These are phyloP conservation scores for Odontesthes bonariensis DNA, from an alignment of 2,113 vertebrate genomes.

Conservation along the genomic window DNA sequence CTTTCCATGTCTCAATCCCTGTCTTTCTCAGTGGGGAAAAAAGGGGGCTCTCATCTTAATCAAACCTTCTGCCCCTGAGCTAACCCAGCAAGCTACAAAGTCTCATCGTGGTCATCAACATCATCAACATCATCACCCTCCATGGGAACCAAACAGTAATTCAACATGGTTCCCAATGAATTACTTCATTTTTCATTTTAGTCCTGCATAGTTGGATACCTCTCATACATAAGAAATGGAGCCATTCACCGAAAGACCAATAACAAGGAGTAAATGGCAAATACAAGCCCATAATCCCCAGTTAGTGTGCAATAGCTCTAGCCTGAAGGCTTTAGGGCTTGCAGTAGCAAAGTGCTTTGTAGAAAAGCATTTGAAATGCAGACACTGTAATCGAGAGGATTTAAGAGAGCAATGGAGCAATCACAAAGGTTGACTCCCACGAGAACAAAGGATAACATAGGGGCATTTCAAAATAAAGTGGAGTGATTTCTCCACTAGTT, in stretches of 20 bases:
- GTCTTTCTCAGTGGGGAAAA: conserved; percentile 26
- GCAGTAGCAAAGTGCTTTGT: conserved; percentile 68
- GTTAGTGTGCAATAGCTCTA: conserved; percentile 69
- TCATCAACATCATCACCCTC: conserved; percentile 58
- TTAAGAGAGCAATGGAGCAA: conserved; percentile 73
- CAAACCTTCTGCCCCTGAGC: conserved; percentile 66
- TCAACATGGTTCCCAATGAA: conserved; percentile 69
- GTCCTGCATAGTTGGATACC: conserved; percentile 37
- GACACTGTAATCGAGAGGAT: conserved; percentile 72
- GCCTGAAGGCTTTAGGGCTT: conserved; percentile 61
- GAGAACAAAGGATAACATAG: conserved; percentile 57
- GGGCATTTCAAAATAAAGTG: conserved; percentile 57
- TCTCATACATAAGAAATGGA: conserved; percentile 64
- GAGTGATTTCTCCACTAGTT: conserved; percentile 49
- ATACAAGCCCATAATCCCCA: conserved; percentile 76
- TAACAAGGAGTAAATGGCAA: conserved; percentile 75
- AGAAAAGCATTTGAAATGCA: conserved; percentile 71
- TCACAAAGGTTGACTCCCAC: conserved; percentile 61
- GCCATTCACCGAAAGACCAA: conserved; percentile 65
- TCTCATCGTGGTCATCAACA: conserved; percentile 48
- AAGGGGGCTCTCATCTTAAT: conserved; percentile 61
- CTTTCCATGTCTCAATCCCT: conserved; percentile 13
- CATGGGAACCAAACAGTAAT: conserved; percentile 80
- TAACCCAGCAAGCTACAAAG: conserved; percentile 68
- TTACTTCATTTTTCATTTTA: conserved; percentile 57